Evolutionary conservation across 2,113 vertebrate genomes (phyloP).

Genomic region (Gymnobelideus leadbeateri): DNA sequence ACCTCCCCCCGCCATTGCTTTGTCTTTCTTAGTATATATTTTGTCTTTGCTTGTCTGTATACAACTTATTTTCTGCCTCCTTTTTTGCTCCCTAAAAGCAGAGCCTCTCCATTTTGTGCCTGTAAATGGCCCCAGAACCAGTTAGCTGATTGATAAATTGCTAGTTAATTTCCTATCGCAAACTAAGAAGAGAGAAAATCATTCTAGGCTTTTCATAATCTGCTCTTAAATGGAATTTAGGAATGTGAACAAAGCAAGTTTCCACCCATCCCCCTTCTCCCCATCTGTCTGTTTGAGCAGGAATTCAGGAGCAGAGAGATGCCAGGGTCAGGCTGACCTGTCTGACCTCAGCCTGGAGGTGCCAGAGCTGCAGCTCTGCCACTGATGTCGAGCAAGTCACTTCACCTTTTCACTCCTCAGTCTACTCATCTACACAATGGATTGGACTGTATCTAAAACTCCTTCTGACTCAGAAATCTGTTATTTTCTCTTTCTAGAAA

Average conservation of each 20-base stretch:
- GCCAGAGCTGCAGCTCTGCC: slow-evolving; percentile 90
- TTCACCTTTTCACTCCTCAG: background rate
- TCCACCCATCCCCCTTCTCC: background rate
- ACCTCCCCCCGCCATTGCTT: background rate
- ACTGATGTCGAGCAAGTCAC: background rate
- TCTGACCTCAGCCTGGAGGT: slow-evolving; percentile 97
- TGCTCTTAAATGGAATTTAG: background rate
- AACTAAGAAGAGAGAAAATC: background rate
- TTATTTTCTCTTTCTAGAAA: background rate
- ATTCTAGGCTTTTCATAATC: background rate
- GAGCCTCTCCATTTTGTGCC: background rate
- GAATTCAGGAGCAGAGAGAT: background rate
- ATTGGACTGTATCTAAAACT: background rate
- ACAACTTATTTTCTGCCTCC: background rate
- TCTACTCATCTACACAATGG: background rate
- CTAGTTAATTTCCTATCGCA: background rate
- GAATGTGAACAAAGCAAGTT: background rate
- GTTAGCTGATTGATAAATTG: background rate
- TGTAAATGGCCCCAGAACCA: background rate
- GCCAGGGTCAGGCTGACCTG: slow-evolving; percentile 88
- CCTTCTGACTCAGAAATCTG: background rate
- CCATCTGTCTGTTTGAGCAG: background rate
- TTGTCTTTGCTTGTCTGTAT: background rate
- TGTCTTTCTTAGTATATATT: background rate
- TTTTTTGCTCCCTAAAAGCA: background rate